A percentile compares a stretch with the other conserved stretches of the same genome.
These are phyloP conservation scores for Varanus komodoensis DNA, from an alignment of 2,113 vertebrate genomes.

Conservation along the genomic window DNA sequence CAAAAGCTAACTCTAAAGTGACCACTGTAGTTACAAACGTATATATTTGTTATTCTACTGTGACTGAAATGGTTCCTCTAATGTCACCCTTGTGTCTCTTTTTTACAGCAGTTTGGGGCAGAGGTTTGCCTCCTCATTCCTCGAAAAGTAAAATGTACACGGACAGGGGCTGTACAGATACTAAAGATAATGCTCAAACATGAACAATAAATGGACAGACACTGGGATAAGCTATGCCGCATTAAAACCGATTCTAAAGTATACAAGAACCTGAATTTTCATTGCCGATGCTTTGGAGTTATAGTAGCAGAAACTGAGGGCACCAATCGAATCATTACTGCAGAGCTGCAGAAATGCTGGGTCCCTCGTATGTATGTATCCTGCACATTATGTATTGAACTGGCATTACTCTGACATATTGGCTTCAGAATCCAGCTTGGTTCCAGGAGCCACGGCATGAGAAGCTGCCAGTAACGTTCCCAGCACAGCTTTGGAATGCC, in stretches of 20 bases:
- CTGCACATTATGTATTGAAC: too few relatives aligned
- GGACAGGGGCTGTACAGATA: too few relatives aligned
- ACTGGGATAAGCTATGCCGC: not conserved
- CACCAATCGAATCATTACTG: not conserved
- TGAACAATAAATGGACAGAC: too few relatives aligned
- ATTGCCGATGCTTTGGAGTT: not conserved
- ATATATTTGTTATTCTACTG: not conserved
- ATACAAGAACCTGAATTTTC: not conserved
- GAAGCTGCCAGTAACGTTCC: too few relatives aligned
- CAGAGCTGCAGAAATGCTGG: too few relatives aligned
- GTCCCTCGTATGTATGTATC: too few relatives aligned
- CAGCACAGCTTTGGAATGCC: too few relatives aligned
- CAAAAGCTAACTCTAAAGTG: not conserved
- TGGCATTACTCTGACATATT: too few relatives aligned
- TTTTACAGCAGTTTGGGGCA: not conserved
- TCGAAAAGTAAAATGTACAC: too few relatives aligned
- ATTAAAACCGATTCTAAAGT: not conserved
- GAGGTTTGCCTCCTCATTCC: not conserved
- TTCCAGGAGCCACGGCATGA: too few relatives aligned
- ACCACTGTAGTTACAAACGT: not conserved
- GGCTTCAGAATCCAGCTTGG: too few relatives aligned
- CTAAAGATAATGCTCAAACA: too few relatives aligned
- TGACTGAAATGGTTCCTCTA: not conserved
- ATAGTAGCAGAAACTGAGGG: not conserved
- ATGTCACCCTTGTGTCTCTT: not conserved